phyloP scores from a whole-genome alignment of 37 sponge, comb jelly and placozoan genomes.

The Mnemiopsis leidyi region DNA sequence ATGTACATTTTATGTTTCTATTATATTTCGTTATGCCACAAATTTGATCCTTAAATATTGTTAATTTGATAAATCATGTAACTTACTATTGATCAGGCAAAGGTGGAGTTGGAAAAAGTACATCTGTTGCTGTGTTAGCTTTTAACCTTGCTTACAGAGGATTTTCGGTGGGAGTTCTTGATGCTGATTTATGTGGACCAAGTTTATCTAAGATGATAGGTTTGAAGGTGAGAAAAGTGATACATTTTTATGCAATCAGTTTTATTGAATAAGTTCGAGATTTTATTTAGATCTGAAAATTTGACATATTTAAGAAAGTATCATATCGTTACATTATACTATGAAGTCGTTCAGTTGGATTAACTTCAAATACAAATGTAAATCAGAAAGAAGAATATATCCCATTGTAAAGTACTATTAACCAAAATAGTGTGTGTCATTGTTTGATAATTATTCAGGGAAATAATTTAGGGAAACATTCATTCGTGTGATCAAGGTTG shows the following conservation, averaged over 20 bases:
- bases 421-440: no score
- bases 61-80: not conserved
- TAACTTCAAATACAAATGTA: no score
- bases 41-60: not conserved
- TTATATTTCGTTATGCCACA: not conserved
- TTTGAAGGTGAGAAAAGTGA: conserved; percentile 25
- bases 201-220: conserved; percentile 60
- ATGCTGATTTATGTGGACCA: conserved; percentile 68
- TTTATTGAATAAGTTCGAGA: no score
- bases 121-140: conserved; percentile 57
- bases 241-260: no score
- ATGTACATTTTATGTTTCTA: no score
- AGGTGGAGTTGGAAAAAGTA: conserved; percentile 69
- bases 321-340: no score
- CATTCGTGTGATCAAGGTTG: conserved; percentile 57
- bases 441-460: conserved; percentile 34
- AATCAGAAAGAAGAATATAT: no score
- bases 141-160: conserved; percentile 40
- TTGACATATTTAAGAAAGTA: no score
- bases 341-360: no score
- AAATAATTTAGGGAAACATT: conserved; percentile 22
- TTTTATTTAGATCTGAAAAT: no score
- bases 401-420: no score
- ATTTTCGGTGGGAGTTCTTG: conserved; percentile 65
- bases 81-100: conserved; percentile 35